A percentile compares a stretch with the other conserved stretches of the same genome.
Conservation (phyloP, 2,888 invertebrate species). For the Sarcophaga rosellei region DNA sequence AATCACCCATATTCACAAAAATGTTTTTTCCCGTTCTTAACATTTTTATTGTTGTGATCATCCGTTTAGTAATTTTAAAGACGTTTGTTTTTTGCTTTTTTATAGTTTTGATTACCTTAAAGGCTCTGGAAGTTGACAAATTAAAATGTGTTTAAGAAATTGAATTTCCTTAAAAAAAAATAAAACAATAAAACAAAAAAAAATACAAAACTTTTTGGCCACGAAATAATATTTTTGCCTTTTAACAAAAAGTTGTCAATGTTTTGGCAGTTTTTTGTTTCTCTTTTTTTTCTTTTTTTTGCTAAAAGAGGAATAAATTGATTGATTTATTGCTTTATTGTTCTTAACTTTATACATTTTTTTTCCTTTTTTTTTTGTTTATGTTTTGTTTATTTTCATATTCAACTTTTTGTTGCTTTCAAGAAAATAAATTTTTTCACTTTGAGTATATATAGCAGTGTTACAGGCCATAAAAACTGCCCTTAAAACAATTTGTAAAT, state of each 20-base stretch:
- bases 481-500: conserved; percentile 30
- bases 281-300: too few species aligned
- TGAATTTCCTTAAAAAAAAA: conserved; percentile 52
- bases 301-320: conserved; percentile 32
- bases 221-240: conserved; percentile 13
- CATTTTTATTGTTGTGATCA: conserved; percentile 43
- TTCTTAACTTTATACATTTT: conserved; percentile 56
- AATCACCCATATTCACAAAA: neutral
- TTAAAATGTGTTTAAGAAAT: conserved; percentile 66
- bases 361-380: neutral
- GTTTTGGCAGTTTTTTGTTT: conserved; percentile 39
- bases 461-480: neutral
- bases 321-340: conserved; percentile 69
- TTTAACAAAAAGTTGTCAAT: conserved; percentile 56
- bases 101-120: conserved; percentile 56
- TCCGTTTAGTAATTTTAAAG: conserved; percentile 42
- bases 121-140: conserved; percentile 62
- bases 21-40: neutral
- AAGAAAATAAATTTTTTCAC: neutral
- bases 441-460: neutral
- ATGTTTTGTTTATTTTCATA: neutral
- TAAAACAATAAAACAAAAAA: neutral
- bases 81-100: neutral
- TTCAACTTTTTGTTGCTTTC: neutral
- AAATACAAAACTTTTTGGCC: conserved; percentile 2